Base-by-base conservation (phyloP, 2,888 invertebrate species). In the Melanostoma mellinum region DNA sequence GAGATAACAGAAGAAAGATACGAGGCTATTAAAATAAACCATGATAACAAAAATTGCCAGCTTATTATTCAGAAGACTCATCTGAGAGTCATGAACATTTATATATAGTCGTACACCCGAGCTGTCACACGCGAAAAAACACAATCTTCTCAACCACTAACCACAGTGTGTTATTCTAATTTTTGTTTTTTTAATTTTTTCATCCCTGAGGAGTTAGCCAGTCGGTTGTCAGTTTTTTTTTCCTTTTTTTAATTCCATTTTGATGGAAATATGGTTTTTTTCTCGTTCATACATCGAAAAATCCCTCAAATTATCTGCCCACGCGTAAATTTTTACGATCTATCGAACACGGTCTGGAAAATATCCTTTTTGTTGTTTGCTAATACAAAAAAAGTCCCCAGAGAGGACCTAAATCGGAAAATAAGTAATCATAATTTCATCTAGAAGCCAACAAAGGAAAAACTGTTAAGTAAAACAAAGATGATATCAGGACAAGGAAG, bases 281-380 rank as follows among this genome's bases (percentile, higher is more conserved):
- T 52, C 36, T 55, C 9, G 48, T 48, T 6, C 9, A 30, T 44
- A 40, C 8, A 32, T 20, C 20, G 20, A 48, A 50, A 63, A 20
- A 10, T 48, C 20, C 60, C n/a, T 65, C 58, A 67, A 32, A 20
- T 20, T 20, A 20, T 20, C 20, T 20, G 20, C 20, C 52, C 52
- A 75, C 33, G 55, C 38, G 81, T 42, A 48, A 53, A 50, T 65
- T 75, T 75, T 48, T 71, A 67, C 76, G 72, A 76, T 40, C 67
- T 50, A 65, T 53, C 10, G 40, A 50, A 63, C 44, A 75, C 36
- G 56, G 52, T 40, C 33, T 42, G n/a, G 33, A 46, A 40, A 61
- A 61, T 38, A 46, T 63, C 35, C 20, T 68, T 68, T 50, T 55
- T 35, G n/a, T 35, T 55, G 40, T 32, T 48, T 46, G 44, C 3